Evolutionary conservation across 2,888 invertebrate genomes (phyloP), one percentile per base, ranked within the genome.

Genomic region (Branchipolynoe longqiensis): DNA sequence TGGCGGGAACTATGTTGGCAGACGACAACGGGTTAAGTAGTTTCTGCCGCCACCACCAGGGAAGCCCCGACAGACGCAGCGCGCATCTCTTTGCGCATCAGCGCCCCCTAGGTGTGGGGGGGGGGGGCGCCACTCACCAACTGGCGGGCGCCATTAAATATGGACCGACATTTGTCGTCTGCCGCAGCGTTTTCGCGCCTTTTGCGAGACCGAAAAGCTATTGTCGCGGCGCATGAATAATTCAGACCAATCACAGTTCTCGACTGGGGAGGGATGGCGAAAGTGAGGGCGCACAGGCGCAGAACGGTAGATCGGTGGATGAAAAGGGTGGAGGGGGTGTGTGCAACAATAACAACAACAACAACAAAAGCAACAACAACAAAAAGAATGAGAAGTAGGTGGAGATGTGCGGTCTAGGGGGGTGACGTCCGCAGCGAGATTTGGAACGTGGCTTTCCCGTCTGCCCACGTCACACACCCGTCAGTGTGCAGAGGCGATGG

Each of bases 141-240:
- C 78, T 78, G 78, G 48, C 78, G 78, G 78, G 25, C 41, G 28
- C 25, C 78, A 78, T 41, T 78, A 78, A 78, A 41, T 78, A 78
- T 48, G 48, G 12, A 78, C 28, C 12, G 41, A 4, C 78, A 28
- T 36, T 69, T 69, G 69, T 69, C 69, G 69, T 69, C 69, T 69
- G 69, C 69, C 25, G 33, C 38, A 14, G 38, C 69, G 69, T 69
- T 69, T 69, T 69, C 36, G 69, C 69, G 69, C 69, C 69, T 69
- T 69, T 69, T 69, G 33, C 69, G 33, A 22, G 4, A 38, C 69
- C 36, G 69, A 33, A n/a, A n/a, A 1, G 14, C 69, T 25, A 38
- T 69, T 69, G 69, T 69, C 8, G 69, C 25, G 18, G 69, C 69
- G n/a, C 8, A 69, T 69, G 69, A 69, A 69, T 69, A 33, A 69